phyloP scores from a whole-genome alignment of 2,797 vertebrate genomes.

The Phrynocephalus forsythii region DNA sequence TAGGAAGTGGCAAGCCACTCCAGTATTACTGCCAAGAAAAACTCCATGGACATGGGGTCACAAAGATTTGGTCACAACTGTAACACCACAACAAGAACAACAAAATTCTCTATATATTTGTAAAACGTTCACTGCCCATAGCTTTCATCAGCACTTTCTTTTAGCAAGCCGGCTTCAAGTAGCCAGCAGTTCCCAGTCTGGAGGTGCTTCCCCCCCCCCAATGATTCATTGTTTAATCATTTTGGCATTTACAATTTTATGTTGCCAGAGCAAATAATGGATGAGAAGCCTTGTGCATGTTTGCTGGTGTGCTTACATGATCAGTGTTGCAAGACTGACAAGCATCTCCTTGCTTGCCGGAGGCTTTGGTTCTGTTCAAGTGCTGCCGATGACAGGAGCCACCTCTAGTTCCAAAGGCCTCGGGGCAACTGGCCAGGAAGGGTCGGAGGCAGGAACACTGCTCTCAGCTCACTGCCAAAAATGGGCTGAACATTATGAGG shows the following conservation, averaged over 20 bases:
- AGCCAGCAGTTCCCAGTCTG: background rate
- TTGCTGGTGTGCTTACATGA: constrained; percentile 29
- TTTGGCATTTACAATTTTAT: constrained; percentile 11
- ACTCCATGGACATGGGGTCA: too few relatives aligned
- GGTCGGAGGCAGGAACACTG: background rate
- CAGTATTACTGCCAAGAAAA: too few relatives aligned
- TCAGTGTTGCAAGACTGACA: constrained; percentile 4
- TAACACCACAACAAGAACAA: too few relatives aligned
- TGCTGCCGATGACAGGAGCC: background rate
- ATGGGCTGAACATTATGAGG: background rate
- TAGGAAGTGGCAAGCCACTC: too few relatives aligned
- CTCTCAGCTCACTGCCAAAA: background rate
- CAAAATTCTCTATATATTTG: constrained; percentile 7
- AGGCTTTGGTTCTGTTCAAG: background rate
- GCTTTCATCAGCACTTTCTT: background rate
- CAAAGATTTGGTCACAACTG: too few relatives aligned
- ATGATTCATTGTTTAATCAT: constrained; percentile 13
- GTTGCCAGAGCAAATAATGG: background rate
- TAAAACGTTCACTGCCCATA: background rate
- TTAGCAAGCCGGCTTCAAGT: constrained; percentile 4
- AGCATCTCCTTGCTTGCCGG: constrained; percentile 25
- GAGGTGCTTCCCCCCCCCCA: background rate
- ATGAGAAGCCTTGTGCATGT: constrained; percentile 29
- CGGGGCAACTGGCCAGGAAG: background rate
- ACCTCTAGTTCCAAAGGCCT: background rate